phyloP scores from a whole-genome alignment of 2,797 vertebrate species.

The Chaenodraco wilsoni region DNA sequence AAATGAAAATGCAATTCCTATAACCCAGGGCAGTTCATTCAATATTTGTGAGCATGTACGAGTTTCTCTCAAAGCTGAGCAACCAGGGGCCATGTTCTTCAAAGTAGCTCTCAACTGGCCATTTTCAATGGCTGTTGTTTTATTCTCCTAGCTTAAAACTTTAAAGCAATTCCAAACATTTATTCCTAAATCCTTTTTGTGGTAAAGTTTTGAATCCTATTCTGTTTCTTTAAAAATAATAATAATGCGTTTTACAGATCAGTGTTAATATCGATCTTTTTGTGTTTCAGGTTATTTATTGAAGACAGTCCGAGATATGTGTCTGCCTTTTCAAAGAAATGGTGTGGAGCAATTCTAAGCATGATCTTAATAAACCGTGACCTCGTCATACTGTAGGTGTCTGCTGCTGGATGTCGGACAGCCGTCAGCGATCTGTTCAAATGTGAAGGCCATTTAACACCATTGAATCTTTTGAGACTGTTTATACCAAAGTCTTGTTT shows the following conservation, averaged over 20 bases:
- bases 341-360: not conserved
- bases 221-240: not conserved
- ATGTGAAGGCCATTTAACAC: conserved; percentile 14
- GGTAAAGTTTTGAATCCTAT: conserved; percentile 17
- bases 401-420: conserved; percentile 5
- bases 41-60: conserved; percentile 65
- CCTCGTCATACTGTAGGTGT: conserved; percentile 1
- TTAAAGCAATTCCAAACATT: conserved; percentile 27
- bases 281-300: conserved; percentile 1
- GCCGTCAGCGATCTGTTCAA: conserved; percentile 15
- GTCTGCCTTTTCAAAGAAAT: not conserved
- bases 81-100: conserved; percentile 44
- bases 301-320: too few species aligned
- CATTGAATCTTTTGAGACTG: conserved; percentile 21
- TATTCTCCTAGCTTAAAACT: conserved; percentile 29
- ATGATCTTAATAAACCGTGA: not conserved
- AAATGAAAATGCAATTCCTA: conserved; percentile 67
- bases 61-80: conserved; percentile 50
- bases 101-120: conserved; percentile 52
- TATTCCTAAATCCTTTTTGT: conserved; percentile 8
- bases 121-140: conserved; percentile 50
- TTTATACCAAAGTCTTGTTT: conserved; percentile 37
- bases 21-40: conserved; percentile 68
- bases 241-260: not conserved
- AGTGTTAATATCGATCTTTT: not conserved